phyloP scores from a whole-genome alignment of 2,797 vertebrate genomes.

The Lacerta agilis region DNA sequence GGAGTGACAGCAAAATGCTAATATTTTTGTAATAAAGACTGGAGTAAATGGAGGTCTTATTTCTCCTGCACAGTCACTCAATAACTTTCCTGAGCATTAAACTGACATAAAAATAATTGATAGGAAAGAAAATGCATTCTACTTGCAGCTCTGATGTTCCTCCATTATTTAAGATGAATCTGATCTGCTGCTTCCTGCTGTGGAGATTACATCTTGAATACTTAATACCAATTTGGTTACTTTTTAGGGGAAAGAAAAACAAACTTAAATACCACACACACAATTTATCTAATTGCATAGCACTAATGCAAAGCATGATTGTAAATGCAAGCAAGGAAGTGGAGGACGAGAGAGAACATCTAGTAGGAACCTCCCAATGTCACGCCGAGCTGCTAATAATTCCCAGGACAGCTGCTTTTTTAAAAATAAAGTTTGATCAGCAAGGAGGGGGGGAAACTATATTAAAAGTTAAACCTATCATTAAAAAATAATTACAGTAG shows the following conservation, averaged over 20 bases:
- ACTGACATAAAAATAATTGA: constrained; percentile 78
- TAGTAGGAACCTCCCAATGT: constrained; percentile 61
- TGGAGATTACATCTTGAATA: constrained; percentile 81
- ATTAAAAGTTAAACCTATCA: constrained; percentile 37
- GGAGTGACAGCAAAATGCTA: constrained; percentile 26
- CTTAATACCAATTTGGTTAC: constrained; percentile 80
- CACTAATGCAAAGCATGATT: constrained; percentile 80
- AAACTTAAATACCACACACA: constrained; percentile 73
- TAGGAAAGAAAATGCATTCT: constrained; percentile 69
- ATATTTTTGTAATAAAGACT: constrained; percentile 45
- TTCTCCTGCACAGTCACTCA: constrained; percentile 74
- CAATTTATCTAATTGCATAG: constrained; percentile 77
- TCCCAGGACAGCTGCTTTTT: constrained; percentile 32
- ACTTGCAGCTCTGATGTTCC: constrained; percentile 74
- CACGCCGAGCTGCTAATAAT: constrained; percentile 42
- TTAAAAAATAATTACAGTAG: constrained; percentile 48
- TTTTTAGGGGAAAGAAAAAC: constrained; percentile 80
- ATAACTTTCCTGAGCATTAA: constrained; percentile 70
- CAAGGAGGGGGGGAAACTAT: not conserved
- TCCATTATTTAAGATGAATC: constrained; percentile 76
- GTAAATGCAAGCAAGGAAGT: constrained; percentile 73
- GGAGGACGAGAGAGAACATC: constrained; percentile 60
- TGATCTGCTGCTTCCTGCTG: constrained; percentile 75
- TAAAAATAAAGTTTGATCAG: constrained; percentile 42
- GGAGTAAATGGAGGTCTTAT: constrained; percentile 70